Evolutionary conservation across 2,797 vertebrate genomes (phyloP).

Genomic region (Hypotaenidia philippensis): DNA sequence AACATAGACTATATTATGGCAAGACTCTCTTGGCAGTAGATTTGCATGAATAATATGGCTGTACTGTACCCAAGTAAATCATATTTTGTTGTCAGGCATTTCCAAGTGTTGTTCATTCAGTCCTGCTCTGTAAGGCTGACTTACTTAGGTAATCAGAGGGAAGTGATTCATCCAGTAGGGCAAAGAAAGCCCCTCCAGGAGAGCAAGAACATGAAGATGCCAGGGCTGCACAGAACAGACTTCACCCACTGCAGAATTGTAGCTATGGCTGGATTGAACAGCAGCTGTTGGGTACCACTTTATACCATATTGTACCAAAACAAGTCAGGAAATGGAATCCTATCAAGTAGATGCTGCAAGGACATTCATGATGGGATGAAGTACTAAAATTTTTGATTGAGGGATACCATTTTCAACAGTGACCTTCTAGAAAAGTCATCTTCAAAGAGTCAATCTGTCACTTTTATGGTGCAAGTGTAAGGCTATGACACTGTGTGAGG

Average conservation of each 20-base stretch:
- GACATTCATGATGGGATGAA: background rate
- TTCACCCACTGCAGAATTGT: background rate
- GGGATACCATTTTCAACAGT: background rate
- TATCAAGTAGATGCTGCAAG: background rate
- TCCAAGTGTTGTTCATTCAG: background rate
- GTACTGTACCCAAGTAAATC: background rate
- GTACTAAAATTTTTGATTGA: background rate
- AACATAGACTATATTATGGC: background rate
- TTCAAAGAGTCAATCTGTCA: background rate
- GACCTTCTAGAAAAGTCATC: background rate
- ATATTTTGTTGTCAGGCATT: conserved; percentile 4
- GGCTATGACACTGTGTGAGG: background rate
- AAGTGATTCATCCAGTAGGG: background rate
- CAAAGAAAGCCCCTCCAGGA: background rate
- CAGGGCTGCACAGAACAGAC: background rate
- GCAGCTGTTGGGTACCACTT: background rate
- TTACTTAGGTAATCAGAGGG: background rate
- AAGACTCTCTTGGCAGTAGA: background rate
- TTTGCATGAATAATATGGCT: background rate
- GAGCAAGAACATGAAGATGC: background rate
- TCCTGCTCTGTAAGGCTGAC: background rate
- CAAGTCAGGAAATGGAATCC: background rate
- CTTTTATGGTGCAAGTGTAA: background rate
- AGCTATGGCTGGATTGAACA: background rate
- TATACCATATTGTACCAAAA: background rate